These are phyloP conservation scores for Lophura nycthemera DNA, from an alignment of 2,113 vertebrate genomes.

Conservation along the genomic window DNA sequence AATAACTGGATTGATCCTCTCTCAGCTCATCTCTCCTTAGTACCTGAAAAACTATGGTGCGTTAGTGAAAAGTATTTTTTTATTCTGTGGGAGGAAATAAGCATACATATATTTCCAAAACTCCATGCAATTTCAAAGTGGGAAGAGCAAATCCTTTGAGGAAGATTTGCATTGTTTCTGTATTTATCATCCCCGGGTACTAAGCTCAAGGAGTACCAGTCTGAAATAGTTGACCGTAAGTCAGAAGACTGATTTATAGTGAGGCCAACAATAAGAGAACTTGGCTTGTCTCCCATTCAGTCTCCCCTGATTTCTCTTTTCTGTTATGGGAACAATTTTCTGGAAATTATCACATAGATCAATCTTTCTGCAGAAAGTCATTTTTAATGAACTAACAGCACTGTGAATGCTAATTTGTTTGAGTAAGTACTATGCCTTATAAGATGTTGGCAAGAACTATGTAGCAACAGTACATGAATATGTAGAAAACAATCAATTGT, in stretches of 20 bases:
- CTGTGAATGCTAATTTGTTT: background rate
- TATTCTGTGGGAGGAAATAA: background rate
- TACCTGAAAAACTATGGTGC: background rate
- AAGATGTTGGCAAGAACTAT: background rate
- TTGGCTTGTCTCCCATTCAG: background rate
- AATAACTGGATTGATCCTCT: background rate
- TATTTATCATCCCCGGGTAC: background rate
- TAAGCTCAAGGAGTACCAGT: background rate
- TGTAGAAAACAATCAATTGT: background rate
- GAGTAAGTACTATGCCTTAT: background rate
- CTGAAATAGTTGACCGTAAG: background rate
- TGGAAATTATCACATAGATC: background rate
- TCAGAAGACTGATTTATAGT: background rate
- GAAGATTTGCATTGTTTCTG: background rate
- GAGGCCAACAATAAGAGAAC: background rate
- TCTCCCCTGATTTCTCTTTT: background rate
- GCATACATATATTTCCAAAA: background rate
- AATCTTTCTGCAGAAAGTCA: background rate
- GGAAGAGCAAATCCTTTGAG: background rate
- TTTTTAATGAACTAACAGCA: background rate
- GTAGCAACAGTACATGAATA: background rate
- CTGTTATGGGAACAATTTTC: background rate
- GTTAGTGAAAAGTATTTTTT: background rate
- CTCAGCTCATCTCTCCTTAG: background rate
- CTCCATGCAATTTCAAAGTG: rapidly evolving